Conservation (phyloP, 2,888 invertebrate species). For the Epistrophella euchroma region DNA sequence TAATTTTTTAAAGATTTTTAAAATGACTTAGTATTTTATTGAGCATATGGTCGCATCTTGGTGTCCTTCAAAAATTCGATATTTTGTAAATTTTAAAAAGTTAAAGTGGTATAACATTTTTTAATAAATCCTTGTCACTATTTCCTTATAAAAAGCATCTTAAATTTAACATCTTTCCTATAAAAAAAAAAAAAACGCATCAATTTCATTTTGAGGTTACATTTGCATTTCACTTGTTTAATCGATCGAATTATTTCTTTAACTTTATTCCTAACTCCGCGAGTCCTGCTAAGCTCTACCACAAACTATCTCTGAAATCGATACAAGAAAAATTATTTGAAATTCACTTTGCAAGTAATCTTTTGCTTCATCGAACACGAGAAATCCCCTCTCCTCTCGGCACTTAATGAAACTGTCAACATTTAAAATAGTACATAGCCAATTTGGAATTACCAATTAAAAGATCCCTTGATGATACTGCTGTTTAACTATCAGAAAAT, state of each 20-base stretch:
- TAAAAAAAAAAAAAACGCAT: background rate
- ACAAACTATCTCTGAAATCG: constrained; percentile 20
- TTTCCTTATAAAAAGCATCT: no score
- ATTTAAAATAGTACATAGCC: constrained; percentile 43
- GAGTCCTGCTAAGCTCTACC: background rate
- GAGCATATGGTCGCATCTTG: no score
- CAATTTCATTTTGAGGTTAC: background rate
- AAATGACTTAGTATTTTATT: no score
- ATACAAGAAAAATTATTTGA: constrained; percentile 20
- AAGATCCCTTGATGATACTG: constrained; percentile 53
- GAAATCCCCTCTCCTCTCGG: constrained; percentile 15
- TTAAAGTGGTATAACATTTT: no score
- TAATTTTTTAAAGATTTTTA: no score
- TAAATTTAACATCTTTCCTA: no score
- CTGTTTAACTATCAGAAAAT: constrained; percentile 8
- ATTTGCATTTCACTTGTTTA: background rate
- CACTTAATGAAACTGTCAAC: constrained; percentile 63
- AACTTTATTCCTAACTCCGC: background rate
- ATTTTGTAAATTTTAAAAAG: no score
- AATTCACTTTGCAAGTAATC: constrained; percentile 50
- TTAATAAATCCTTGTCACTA: no score
- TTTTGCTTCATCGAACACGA: constrained; percentile 30
- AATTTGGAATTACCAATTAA: constrained; percentile 73
- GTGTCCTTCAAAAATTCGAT: no score
- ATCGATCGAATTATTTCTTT: background rate